A percentile compares a stretch with the other conserved stretches of the same genome.
Evolutionary conservation across 2,113 vertebrate species (phyloP).

Genomic region (Ptychochromis oligacanthus): DNA sequence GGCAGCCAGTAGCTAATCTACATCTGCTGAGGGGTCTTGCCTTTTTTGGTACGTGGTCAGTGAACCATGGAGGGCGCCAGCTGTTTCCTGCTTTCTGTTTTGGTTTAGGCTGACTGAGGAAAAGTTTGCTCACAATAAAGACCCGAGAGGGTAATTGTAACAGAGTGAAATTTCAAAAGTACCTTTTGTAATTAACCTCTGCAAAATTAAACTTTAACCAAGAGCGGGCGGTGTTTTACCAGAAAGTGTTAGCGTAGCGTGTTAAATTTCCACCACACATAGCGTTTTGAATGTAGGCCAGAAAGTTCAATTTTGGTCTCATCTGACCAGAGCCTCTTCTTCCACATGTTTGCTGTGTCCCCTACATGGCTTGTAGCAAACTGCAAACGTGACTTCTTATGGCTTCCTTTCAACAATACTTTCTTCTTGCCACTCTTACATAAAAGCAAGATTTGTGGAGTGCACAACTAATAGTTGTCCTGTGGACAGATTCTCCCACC

Average conservation of each 20-base stretch:
- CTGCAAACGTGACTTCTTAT: no score
- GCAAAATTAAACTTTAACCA: neutral
- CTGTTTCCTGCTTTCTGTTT: conserved; percentile 19
- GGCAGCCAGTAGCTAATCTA: neutral
- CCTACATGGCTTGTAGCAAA: no score
- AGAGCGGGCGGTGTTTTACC: neutral
- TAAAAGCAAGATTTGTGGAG: no score
- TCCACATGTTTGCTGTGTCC: no score
- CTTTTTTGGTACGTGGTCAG: neutral
- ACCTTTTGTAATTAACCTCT: neutral
- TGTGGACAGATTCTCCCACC: no score
- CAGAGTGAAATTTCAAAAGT: rapidly evolving
- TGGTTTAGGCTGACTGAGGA: neutral
- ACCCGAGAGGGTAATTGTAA: neutral
- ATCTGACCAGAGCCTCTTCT: no score
- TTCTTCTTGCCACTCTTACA: no score
- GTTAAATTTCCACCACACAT: no score
- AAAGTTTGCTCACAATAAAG: neutral
- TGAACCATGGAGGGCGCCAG: conserved; percentile 24
- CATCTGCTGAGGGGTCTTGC: neutral
- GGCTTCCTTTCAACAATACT: no score
- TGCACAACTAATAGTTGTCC: no score
- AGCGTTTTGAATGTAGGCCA: no score
- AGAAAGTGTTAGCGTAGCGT: neutral
- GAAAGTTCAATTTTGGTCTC: no score